phyloP scores from a whole-genome alignment of 2,113 vertebrate genomes.

The Phrynosoma platyrhinos region DNA sequence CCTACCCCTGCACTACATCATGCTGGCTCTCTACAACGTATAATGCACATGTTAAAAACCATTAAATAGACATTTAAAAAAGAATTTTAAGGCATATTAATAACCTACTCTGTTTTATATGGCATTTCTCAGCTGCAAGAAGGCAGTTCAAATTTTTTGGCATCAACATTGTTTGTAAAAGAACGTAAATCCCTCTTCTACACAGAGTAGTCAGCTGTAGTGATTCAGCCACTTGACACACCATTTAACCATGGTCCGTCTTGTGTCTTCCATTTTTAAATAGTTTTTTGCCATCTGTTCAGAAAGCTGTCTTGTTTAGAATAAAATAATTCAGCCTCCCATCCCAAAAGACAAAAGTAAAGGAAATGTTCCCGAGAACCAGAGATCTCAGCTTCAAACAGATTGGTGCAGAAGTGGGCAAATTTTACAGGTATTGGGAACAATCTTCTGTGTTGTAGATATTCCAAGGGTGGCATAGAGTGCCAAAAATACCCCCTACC shows the following conservation, averaged over 20 bases:
- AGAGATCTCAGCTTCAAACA: slow-evolving; percentile 57
- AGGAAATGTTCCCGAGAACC: slow-evolving; percentile 56
- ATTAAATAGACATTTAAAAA: too few species aligned
- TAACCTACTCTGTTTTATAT: too few species aligned
- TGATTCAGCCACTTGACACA: slow-evolving; percentile 45
- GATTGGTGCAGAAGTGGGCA: not conserved
- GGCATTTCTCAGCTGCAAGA: slow-evolving; percentile 56
- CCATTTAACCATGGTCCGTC: slow-evolving; percentile 62
- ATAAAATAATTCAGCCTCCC: slow-evolving; percentile 59
- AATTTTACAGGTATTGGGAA: too few species aligned
- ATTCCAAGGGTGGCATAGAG: too few species aligned
- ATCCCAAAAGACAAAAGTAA: slow-evolving; percentile 60
- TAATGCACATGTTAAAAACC: too few species aligned
- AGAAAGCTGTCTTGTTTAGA: slow-evolving; percentile 64
- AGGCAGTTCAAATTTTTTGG: not conserved
- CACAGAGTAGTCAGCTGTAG: slow-evolving; percentile 49
- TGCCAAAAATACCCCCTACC: too few species aligned
- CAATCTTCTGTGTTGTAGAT: too few species aligned
- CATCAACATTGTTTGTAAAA: not conserved
- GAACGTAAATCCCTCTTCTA: slow-evolving; percentile 58
- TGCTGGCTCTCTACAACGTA: too few species aligned
- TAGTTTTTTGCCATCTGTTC: slow-evolving; percentile 73
- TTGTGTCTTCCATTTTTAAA: slow-evolving; percentile 53
- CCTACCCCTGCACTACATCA: too few species aligned
- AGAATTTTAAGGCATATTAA: too few species aligned